phyloP scores from a whole-genome alignment of 2,888 invertebrate genomes.

The Acleris cristana region DNA sequence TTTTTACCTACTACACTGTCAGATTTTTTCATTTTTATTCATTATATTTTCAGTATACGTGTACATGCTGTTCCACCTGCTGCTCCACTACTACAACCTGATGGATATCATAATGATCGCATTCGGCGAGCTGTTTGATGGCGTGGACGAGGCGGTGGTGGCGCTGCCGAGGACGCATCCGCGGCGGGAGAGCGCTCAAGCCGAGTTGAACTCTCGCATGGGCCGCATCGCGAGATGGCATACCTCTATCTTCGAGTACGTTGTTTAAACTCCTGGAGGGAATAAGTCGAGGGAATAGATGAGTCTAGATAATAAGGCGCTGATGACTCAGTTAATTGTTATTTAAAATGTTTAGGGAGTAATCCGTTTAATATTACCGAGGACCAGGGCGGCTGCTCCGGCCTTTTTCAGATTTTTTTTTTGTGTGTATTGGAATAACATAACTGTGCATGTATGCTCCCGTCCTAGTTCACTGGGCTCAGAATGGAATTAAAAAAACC shows the following conservation, averaged over 20 bases:
- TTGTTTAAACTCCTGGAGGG: neutral
- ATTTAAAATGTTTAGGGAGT: too few relatives aligned
- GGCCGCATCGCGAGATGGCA: slow-evolving; percentile 63
- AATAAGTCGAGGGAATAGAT: too few relatives aligned
- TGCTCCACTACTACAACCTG: slow-evolving; percentile 59
- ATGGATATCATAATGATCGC: slow-evolving; percentile 63
- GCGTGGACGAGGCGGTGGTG: slow-evolving; percentile 55
- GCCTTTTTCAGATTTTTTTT: too few relatives aligned
- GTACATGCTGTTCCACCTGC: slow-evolving; percentile 61
- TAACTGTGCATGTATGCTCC: too few relatives aligned
- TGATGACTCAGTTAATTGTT: too few relatives aligned
- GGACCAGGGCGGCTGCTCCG: too few relatives aligned
- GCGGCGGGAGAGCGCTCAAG: slow-evolving; percentile 49
- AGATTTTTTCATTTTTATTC: too few relatives aligned
- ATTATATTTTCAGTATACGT: slow-evolving; percentile 58
- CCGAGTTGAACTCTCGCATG: slow-evolving; percentile 53
- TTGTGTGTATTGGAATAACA: too few relatives aligned
- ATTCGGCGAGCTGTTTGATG: slow-evolving; percentile 60
- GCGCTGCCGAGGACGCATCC: slow-evolving; percentile 46
- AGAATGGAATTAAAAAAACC: too few relatives aligned
- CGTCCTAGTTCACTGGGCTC: too few relatives aligned
- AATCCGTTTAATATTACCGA: too few relatives aligned
- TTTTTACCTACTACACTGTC: neutral
- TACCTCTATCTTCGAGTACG: slow-evolving; percentile 57
- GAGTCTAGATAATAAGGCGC: too few relatives aligned